Base-by-base conservation (phyloP, 2,797 vertebrate species). In the Pelochelys cantorii region DNA sequence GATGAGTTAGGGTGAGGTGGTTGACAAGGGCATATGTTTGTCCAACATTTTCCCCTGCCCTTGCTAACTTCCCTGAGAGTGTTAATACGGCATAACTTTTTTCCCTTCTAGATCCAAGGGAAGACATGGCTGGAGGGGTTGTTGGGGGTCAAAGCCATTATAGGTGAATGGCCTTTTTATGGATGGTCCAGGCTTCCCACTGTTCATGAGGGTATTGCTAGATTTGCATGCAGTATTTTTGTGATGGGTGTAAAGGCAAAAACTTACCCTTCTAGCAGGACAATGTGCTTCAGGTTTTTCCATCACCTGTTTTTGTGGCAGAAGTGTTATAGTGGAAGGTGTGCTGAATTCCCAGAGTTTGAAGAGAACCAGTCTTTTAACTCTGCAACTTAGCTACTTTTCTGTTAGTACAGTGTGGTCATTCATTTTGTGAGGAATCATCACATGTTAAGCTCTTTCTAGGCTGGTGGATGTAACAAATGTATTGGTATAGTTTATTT, bases 81-180 rank as follows among this genome's bases (percentile, higher is more conserved):
- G 9, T 17, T 68, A 68, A 68, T 34, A 10, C 3, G 2, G 20
- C n/a, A 22, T 20, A 68, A 20, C 65, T 68, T 5, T n/a, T 18
- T 4, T 2, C 6, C 2, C 7, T 1, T 7, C 5, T 17, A 37
- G 34, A 71, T 11, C 65, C n/a, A 10, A 10, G 18, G 31, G 17
- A 68, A n/a, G 31, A 34, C 18, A 10, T 68, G 31, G 9, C 65
- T 68, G n/a, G n/a, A 34, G 65, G 7, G 18, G 18, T 10, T 68
- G n/a, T 12, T 71, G 34, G 34, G n/a, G 18, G n/a, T 18, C 10
- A 11, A 34, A 68, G 15, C n/a, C 18, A 34, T 18, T 68, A 9
- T 15, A 68, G 18, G 10, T 5, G 65, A 34, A 34, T 68, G n/a
- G 9, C n/a, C n/a, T 22, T 68, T 65, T 10, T 4, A 68, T 22